Conservation (phyloP, 2,888 invertebrate genomes). For the Tipula vernalis region DNA sequence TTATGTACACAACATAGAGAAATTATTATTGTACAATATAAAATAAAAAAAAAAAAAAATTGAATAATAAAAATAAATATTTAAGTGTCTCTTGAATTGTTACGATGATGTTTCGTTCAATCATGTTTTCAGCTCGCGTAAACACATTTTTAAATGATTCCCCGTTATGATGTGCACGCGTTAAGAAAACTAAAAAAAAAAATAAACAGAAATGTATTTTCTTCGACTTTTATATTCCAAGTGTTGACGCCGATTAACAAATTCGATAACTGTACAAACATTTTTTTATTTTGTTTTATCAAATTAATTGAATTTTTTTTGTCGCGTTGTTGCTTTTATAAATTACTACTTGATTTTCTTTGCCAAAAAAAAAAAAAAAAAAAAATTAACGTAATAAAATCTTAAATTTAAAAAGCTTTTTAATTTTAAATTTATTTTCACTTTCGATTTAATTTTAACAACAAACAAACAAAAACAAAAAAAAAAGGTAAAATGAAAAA, state of each 20-base stretch:
- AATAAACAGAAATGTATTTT: background rate
- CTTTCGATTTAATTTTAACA: background rate
- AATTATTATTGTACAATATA: background rate
- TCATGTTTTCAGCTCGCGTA: slow-evolving; percentile 4
- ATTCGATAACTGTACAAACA: background rate
- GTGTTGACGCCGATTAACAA: background rate
- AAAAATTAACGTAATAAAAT: background rate
- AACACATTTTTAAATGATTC: background rate
- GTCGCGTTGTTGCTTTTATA: background rate
- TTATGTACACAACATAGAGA: background rate
- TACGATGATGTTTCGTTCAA: background rate
- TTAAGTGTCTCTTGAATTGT: background rate
- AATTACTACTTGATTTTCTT: background rate
- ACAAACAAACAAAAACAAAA: background rate
- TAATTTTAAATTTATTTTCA: background rate
- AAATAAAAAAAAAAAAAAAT: background rate
- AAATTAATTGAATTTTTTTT: background rate
- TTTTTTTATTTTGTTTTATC: background rate
- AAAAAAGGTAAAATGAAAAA: background rate
- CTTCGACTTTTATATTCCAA: background rate
- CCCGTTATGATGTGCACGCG: background rate
- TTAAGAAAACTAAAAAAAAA: background rate
- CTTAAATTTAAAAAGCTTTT: background rate
- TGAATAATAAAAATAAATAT: background rate
- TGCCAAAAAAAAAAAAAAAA: background rate